These are phyloP conservation scores for Kryptolebias ocellatus DNA, from an alignment of 2,797 vertebrate genomes.

Conservation along the genomic window DNA sequence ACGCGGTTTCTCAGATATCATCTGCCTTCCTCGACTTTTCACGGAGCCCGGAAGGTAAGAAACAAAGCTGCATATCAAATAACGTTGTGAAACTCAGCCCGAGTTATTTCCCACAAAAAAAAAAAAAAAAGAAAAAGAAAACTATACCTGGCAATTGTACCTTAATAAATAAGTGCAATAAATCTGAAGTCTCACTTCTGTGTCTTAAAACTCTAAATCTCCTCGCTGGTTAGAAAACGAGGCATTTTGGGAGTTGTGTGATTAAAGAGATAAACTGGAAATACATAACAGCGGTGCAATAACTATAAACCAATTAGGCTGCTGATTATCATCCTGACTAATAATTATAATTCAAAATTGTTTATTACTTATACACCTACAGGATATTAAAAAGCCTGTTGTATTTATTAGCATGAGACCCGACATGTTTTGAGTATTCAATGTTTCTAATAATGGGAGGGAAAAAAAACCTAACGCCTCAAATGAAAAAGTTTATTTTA, in stretches of 20 bases:
- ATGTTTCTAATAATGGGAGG: too few relatives aligned
- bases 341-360: too few relatives aligned
- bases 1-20: slow-evolving; percentile 12
- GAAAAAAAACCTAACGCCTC: too few relatives aligned
- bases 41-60: slow-evolving; percentile 4
- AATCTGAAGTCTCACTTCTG: neutral
- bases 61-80: slow-evolving; percentile 3
- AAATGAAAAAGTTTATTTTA: too few relatives aligned
- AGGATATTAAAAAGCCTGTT: too few relatives aligned
- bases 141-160: neutral
- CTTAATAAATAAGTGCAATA: neutral
- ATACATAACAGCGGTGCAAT: neutral
- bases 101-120: slow-evolving; percentile 3
- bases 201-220: neutral
- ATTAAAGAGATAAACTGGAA: neutral
- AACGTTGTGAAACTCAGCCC: neutral
- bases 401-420: too few relatives aligned
- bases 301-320: neutral
- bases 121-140: neutral
- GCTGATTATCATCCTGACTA: neutral
- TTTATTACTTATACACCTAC: too few relatives aligned
- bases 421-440: too few relatives aligned
- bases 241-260: neutral
- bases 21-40: neutral
- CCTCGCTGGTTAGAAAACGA: neutral